A percentile compares a stretch with the other conserved stretches of the same genome.
phyloP scores from a whole-genome alignment of 2,888 invertebrate genomes.

The Pyrgus malvae region DNA sequence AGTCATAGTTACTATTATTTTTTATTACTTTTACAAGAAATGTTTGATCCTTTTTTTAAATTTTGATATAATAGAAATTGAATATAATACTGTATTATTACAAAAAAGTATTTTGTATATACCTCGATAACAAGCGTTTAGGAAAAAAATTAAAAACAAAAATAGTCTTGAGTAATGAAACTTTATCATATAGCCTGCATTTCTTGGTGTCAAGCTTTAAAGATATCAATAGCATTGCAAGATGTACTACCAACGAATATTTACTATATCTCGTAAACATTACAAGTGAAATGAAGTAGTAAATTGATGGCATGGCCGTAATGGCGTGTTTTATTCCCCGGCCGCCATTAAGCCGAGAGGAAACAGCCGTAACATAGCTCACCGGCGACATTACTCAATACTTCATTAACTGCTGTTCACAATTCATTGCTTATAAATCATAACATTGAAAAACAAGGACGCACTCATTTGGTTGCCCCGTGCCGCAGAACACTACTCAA shows the following conservation, averaged over 20 bases:
- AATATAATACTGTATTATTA: too few species aligned
- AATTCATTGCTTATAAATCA: slow-evolving; percentile 72
- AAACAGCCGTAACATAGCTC: slow-evolving; percentile 43
- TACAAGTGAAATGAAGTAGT: slow-evolving; percentile 28
- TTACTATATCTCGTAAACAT: slow-evolving; percentile 20
- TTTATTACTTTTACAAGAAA: too few species aligned
- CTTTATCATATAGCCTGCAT: too few species aligned
- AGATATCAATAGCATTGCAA: neutral
- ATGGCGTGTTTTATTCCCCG: slow-evolving; percentile 21
- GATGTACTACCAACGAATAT: neutral
- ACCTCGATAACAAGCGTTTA: too few species aligned
- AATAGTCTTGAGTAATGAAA: too few species aligned
- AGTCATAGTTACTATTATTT: too few species aligned
- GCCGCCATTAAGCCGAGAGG: slow-evolving; percentile 40
- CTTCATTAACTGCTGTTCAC: slow-evolving; percentile 68
- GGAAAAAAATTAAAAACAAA: too few species aligned
- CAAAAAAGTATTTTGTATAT: too few species aligned
- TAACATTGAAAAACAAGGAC: slow-evolving; percentile 57
- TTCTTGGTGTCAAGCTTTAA: neutral
- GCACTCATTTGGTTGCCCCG: slow-evolving; percentile 60
- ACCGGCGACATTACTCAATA: slow-evolving; percentile 61
- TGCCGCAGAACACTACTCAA: slow-evolving; percentile 55
- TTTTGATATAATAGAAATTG: too few species aligned
- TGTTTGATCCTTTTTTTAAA: too few species aligned
- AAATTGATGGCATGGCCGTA: slow-evolving; percentile 22